phyloP scores from a whole-genome alignment of 2,113 vertebrate species.

The Tilapia sparmanii region DNA sequence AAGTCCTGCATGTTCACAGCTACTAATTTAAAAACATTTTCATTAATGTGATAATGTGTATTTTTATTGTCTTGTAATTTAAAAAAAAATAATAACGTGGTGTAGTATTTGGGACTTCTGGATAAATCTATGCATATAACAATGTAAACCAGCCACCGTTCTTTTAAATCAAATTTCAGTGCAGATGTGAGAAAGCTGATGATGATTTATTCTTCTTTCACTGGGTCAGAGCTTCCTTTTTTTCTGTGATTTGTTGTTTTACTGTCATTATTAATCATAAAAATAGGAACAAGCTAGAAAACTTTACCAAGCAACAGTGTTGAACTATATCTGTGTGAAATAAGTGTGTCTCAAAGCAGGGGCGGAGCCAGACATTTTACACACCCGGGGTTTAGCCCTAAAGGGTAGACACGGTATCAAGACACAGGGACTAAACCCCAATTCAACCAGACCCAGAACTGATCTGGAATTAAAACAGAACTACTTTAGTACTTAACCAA shows the following conservation, averaged over 20 bases:
- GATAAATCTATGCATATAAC: not conserved
- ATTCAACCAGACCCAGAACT: too few species aligned
- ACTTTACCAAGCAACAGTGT: not conserved
- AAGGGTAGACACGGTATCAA: too few species aligned
- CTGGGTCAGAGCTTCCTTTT: not conserved
- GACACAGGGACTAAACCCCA: too few species aligned
- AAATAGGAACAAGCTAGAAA: not conserved
- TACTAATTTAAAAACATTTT: not conserved
- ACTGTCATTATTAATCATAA: not conserved
- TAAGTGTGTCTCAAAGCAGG: not conserved
- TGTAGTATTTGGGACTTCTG: not conserved
- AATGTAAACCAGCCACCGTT: not conserved
- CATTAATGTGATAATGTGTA: not conserved
- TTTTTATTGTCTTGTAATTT: fast-evolving
- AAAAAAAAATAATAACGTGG: not conserved
- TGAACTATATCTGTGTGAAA: not conserved
- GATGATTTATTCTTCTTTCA: not conserved
- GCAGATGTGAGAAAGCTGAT: not conserved
- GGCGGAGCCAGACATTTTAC: too few species aligned
- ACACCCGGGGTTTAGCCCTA: too few species aligned
- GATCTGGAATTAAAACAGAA: too few species aligned
- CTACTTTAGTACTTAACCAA: too few species aligned
- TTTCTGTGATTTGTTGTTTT: not conserved
- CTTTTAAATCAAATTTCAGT: not conserved
- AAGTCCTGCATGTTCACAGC: not conserved